Base-by-base conservation (phyloP, 2,113 vertebrate species). In the Misgurnus anguillicaudatus region DNA sequence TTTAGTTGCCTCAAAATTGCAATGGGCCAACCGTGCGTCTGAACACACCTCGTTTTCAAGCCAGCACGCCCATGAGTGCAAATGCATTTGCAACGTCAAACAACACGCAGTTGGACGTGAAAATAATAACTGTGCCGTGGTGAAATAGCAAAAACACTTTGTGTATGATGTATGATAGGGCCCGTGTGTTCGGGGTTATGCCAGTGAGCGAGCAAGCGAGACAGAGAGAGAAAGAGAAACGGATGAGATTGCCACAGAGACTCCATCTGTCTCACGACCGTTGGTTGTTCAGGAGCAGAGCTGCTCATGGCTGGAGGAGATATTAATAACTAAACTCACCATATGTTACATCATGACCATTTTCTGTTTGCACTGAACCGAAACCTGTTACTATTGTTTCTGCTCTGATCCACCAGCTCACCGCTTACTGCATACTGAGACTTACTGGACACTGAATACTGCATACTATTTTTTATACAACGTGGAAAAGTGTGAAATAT, bases 241-340 rank as follows among this genome's bases (percentile, higher is more conserved):
- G 41, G 64, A 39, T 42, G 11, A 0, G 39, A 16, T 4, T 16
- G 51, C 14, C 53, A 57, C 53, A n/a, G 68, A 61, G 53, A 57
- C 82, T 80, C 79, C 67, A 81, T 70, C 39, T 8, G 6, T 70
- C 60, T 76, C 60, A 61, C 62, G 53, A n/a, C 53, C 16, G 57
- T 72, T 75, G 75, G 77, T 13, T 74, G 57, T 41, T 21, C 70
- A 36, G n/a, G 41, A 67, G 13, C 67, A 17, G 67, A 21, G 9
- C 66, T 16, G 45, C 66, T 69, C 42, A 69, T 69, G 24, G 51
- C 67, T 48, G 68, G 48, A 70, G 68, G 68, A 70, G 68, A 55
- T 70, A 70, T 70, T 70, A 70, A 70, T 70, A 70, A 36, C 36
- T 70, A 70, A 70, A 70, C 47, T 19, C 68, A 45, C 17, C 58